A percentile compares a stretch with the other conserved stretches of the same genome.
Evolutionary conservation across 2,113 vertebrate species (phyloP).

Genomic region (Condylura cristata): DNA sequence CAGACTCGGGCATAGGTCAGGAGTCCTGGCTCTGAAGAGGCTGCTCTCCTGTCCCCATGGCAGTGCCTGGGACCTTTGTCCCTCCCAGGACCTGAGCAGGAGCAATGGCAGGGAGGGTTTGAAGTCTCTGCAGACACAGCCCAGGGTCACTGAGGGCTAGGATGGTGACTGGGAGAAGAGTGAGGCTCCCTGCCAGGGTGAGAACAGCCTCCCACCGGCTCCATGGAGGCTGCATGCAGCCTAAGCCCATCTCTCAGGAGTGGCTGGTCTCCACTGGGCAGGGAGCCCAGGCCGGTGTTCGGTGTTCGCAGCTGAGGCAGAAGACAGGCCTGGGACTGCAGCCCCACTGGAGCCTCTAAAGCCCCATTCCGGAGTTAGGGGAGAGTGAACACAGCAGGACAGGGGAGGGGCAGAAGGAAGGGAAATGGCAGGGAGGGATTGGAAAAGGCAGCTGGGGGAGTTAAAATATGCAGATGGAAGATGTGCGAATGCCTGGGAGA

Average conservation of each 20-base stretch:
- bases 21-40: not conserved
- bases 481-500: constrained; percentile 82
- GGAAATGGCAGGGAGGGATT: constrained; percentile 83
- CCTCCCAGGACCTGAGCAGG: not conserved
- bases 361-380: constrained; percentile 81
- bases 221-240: not conserved
- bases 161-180: not conserved
- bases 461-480: constrained; percentile 87
- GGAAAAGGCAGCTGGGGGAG: constrained; percentile 84
- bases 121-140: not conserved
- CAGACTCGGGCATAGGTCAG: not conserved
- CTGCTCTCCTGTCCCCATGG: not conserved
- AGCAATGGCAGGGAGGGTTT: not conserved
- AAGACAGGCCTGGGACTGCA: not conserved
- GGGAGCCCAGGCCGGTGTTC: not conserved
- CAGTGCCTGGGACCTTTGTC: not conserved
- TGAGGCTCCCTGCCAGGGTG: not conserved
- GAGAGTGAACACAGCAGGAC: constrained; percentile 73
- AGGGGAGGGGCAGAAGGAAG: constrained; percentile 77
- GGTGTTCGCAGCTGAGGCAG: not conserved
- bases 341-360: constrained; percentile 71
- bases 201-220: not conserved
- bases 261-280: not conserved
- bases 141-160: not conserved
- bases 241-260: not conserved